Evolutionary conservation across 2,113 vertebrate species (phyloP), one percentile per base, ranked within the genome.

Genomic region (Pygathrix nemaeus): DNA sequence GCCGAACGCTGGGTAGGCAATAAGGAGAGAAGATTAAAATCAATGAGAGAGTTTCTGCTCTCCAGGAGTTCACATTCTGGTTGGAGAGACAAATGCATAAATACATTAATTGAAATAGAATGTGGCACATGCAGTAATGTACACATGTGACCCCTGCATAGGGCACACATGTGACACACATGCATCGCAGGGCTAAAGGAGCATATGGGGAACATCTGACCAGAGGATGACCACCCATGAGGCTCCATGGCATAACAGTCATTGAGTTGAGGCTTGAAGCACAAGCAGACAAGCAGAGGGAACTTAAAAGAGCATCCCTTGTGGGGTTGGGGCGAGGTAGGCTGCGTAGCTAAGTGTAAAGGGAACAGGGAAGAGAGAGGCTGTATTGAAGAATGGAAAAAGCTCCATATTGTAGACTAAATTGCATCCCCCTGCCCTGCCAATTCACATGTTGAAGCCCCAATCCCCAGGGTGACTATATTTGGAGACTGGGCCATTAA

Each of bases 41-140:
- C 35, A 72, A 32, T 43, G 45, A 52, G 72, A 78, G 30, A 61
- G 35, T 81, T 78, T 40, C n/a, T 94, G n/a, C 64, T 76, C 35
- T 93, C 66, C 55, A 86, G 61, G 64, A 92, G 84, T 48, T 90
- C 72, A 43, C 79, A 59, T 81, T 95, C 57, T 70, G 68, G 79
- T 75, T 86, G 18, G 55, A 82, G 85, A 97, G 16, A 88, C 4
- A 68, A 73, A 27, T 72, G 38, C 18, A 64, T 70, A 68, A n/a
- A 79, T 20, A 82, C 43, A 38, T 79, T 68, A 76, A 85, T 48
- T 86, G 35, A 70, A 79, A 52, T 45, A 52, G 57, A 81, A 82
- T 11, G 11, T 30, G 32, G 16, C 25, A 84, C 82, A 86, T 43
- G 52, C 4, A 68, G 16, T 27, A 32, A 70, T 40, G 59, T n/a